Conservation (phyloP, 2,797 vertebrate species). For the Characodon lateralis region DNA sequence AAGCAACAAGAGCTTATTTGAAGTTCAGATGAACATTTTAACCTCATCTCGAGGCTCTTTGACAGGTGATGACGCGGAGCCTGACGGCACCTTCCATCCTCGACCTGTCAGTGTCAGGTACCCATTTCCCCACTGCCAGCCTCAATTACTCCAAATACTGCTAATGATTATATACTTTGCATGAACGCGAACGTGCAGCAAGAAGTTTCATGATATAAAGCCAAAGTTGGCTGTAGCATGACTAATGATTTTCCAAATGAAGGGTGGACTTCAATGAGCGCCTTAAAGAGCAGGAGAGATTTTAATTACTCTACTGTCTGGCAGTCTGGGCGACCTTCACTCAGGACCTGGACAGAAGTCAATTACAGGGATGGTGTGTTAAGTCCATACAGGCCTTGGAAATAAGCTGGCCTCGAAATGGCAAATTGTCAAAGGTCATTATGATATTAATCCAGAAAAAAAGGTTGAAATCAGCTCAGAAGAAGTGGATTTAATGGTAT, state of each 20-base stretch:
- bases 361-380: slow-evolving; percentile 67
- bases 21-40: slow-evolving; percentile 24
- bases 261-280: slow-evolving; percentile 63
- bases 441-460: slow-evolving; percentile 52
- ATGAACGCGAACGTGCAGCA: slow-evolving; percentile 58
- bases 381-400: slow-evolving; percentile 38
- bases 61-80: slow-evolving; percentile 61
- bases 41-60: slow-evolving; percentile 30
- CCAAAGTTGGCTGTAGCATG: slow-evolving; percentile 59
- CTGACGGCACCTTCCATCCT: slow-evolving; percentile 61
- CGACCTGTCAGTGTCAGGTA: slow-evolving; percentile 68
- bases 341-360: slow-evolving; percentile 72
- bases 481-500: slow-evolving; percentile 22
- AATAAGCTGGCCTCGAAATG: slow-evolving; percentile 43
- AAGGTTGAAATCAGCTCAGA: slow-evolving; percentile 37
- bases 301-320: slow-evolving; percentile 77
- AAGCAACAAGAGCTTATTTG: slow-evolving; percentile 9
- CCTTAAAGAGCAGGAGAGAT: slow-evolving; percentile 68
- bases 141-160: slow-evolving; percentile 71
- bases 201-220: slow-evolving; percentile 45
- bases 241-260: slow-evolving; percentile 71
- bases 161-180: slow-evolving; percentile 73
- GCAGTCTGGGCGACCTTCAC: slow-evolving; percentile 68
- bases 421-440: slow-evolving; percentile 63
- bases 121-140: slow-evolving; percentile 73